Base-by-base conservation (phyloP, 2,888 invertebrate genomes). In the Iselma pallidipennis region DNA sequence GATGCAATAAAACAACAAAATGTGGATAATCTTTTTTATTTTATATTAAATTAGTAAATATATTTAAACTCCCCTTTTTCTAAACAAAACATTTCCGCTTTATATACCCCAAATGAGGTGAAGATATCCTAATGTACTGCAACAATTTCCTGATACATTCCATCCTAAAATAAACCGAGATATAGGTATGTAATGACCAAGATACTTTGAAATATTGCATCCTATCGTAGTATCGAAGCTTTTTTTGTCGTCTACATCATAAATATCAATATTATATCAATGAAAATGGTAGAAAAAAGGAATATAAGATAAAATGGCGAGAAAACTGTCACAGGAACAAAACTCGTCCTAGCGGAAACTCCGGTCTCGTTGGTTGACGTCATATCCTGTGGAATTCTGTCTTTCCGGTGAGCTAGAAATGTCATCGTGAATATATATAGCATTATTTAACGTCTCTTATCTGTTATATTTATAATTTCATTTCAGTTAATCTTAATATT, bases 371-470 rank as follows among this genome's bases (percentile, higher is more conserved):
- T 66, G 59, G 59, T 65, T 66, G 67, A 70, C 72, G 70, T 70
- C 72, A 71, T 66, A 60, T 71, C 71, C 70, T 55, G 61, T 66
- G 68, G 65, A 70, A 70, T 67, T 68, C 65, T 65, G 57, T 66
- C 69, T 68, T 71, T 68, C 69, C 70, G 67, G 69, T 65, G 61
- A 64, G 58, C 65, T 55, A 49, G 57, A 50, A 65, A 65, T 61
- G 60, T 61, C 66, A 57, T 49, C 61, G 49, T 66, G 63, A 64
- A 63, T n/a, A 56, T 61, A 57, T 31, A 61, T 50, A 53, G 59
- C 59, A 57, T 63, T 59, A 59, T 59, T 59, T 56, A 48, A 63
- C 9, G 7, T 37, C 21, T 45, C 42, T 45, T 33, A 57, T 49
- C 60, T 57, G 60, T 65, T 59, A 59, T 61, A 58, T 55, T 16